Conservation (phyloP, 2,888 invertebrate genomes). For the Eubasilissa splendida region DNA sequence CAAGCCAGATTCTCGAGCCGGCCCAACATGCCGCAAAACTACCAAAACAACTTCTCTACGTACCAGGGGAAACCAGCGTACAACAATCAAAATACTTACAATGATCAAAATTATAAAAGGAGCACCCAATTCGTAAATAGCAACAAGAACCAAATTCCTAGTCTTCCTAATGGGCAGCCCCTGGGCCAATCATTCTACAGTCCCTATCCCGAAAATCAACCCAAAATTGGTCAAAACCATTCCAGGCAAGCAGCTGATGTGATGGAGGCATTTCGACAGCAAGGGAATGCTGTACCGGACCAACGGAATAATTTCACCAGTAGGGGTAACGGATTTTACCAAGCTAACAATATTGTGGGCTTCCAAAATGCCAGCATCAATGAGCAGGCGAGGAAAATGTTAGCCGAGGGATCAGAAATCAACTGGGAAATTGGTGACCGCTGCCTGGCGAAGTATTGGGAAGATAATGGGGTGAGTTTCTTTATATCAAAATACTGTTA, state of each 20-base stretch:
- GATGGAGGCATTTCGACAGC: constrained; percentile 47
- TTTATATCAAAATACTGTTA: constrained; percentile 43
- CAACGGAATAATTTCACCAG: constrained; percentile 59
- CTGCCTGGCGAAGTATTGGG: constrained; percentile 94
- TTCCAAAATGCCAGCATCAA: constrained; percentile 72
- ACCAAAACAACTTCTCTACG: constrained; percentile 52
- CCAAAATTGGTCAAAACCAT: constrained; percentile 42
- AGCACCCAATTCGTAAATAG: constrained; percentile 52
- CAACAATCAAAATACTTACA: constrained; percentile 53
- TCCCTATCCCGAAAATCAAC: constrained; percentile 49
- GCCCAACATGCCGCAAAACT: constrained; percentile 50
- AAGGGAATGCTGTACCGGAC: constrained; percentile 36
- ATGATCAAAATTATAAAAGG: constrained; percentile 51
- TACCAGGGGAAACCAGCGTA: constrained; percentile 53
- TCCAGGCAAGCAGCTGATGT: constrained; percentile 46
- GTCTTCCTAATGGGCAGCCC: constrained; percentile 50
- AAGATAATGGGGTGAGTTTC: constrained; percentile 84
- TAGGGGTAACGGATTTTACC: constrained; percentile 63
- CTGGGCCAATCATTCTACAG: constrained; percentile 52
- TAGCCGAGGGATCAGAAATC: constrained; percentile 69
- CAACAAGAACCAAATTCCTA: constrained; percentile 46
- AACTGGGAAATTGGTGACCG: constrained; percentile 86
- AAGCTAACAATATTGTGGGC: constrained; percentile 68
- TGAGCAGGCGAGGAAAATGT: constrained; percentile 71
- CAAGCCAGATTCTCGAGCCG: constrained; percentile 50